Conservation (phyloP, 2,797 vertebrate species). For the Psittacula echo region DNA sequence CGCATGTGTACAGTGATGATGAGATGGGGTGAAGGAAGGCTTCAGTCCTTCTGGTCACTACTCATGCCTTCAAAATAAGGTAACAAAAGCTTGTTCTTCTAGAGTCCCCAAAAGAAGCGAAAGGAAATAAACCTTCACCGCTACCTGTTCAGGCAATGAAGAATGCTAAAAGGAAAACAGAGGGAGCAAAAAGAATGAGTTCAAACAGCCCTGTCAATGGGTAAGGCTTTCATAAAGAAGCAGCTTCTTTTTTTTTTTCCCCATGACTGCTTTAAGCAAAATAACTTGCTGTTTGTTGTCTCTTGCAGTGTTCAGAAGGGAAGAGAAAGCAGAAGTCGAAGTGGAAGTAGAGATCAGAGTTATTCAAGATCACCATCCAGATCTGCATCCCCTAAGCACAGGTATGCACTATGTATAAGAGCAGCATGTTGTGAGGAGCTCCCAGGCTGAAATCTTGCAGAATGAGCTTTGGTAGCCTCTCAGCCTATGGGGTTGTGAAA, state of each 20-base stretch:
- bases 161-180: slow-evolving; percentile 78
- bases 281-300: neutral
- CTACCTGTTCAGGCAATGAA: slow-evolving; percentile 78
- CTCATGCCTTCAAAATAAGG: neutral
- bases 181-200: slow-evolving; percentile 70
- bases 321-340: slow-evolving; percentile 78
- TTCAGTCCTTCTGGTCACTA: neutral
- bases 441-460: too few species aligned
- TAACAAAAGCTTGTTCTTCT: slow-evolving; percentile 1
- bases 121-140: slow-evolving; percentile 77
- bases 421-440: neutral
- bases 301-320: slow-evolving; percentile 75
- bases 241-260: neutral
- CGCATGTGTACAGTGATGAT: fast-evolving
- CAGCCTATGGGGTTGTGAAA: neutral
- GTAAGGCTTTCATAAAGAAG: slow-evolving; percentile 34
- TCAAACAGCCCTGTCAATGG: slow-evolving; percentile 80
- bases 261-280: fast-evolving
- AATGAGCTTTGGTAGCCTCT: neutral
- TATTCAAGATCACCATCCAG: slow-evolving; percentile 78
- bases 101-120: slow-evolving; percentile 82
- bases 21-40: neutral
- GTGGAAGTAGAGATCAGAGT: slow-evolving; percentile 78
- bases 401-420: slow-evolving; percentile 18
- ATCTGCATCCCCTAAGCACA: slow-evolving; percentile 79